Percentiles rank a stretch among this genome's conserved stretches.
phyloP scores from a whole-genome alignment of 2,888 invertebrate genomes.

The Meteorus colon region DNA sequence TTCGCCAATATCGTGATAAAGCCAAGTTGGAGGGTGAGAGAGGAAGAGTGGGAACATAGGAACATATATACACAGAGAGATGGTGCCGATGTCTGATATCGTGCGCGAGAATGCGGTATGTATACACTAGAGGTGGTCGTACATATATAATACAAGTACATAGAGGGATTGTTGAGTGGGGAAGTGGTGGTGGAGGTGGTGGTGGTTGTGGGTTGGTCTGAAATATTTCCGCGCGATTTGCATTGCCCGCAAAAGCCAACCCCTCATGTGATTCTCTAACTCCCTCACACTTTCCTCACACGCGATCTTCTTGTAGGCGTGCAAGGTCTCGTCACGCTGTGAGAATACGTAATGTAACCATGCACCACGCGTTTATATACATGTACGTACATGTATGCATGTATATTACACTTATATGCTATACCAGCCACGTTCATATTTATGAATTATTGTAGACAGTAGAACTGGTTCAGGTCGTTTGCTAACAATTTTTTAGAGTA shows the following conservation, averaged over 20 bases:
- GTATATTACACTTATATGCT: conserved; percentile 2
- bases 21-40: conserved; percentile 42
- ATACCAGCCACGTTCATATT: conserved; percentile 13
- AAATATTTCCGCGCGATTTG: conserved; percentile 67
- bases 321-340: conserved; percentile 49
- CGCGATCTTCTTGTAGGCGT: conserved; percentile 45
- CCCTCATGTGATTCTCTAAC: conserved; percentile 42
- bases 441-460: conserved; percentile 18
- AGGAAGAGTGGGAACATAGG: conserved; percentile 20
- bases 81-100: conserved; percentile 14
- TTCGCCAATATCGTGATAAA: conserved; percentile 62
- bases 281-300: conserved; percentile 41
- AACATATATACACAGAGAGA: conserved; percentile 10
- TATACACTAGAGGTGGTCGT: not conserved
- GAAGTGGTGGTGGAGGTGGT: conserved; percentile 35
- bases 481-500: not conserved
- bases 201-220: conserved; percentile 47
- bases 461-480: conserved; percentile 5
- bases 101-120: conserved; percentile 19
- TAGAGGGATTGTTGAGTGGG: conserved; percentile 10
- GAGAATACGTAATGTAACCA: conserved; percentile 62
- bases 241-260: conserved; percentile 58
- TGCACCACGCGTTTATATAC: conserved; percentile 4
- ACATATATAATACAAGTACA: not conserved
- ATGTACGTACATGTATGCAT: not conserved